Percentiles rank a stretch among this genome's conserved stretches.
phyloP scores from a whole-genome alignment of 2,797 vertebrate species.

The Lepus townsendii region DNA sequence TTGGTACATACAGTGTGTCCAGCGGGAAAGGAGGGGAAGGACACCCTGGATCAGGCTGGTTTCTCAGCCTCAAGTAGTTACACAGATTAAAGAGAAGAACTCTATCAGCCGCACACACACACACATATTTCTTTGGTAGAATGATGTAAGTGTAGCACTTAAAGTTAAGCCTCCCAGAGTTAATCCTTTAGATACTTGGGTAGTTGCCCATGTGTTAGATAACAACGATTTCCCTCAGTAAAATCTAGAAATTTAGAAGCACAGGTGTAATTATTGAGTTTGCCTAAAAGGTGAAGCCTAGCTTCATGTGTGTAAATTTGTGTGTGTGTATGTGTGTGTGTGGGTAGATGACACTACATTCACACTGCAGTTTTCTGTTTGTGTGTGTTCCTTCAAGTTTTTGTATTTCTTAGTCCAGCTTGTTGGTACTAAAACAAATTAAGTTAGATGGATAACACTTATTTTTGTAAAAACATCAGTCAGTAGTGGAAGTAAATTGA shows the following conservation, averaged over 20 bases:
- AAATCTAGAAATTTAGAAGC: constrained; percentile 25
- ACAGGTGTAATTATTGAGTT: constrained; percentile 39
- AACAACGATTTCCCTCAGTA: not conserved
- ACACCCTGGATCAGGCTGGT: constrained; percentile 5
- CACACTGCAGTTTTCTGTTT: constrained; percentile 13
- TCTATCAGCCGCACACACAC: not conserved
- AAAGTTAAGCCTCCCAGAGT: constrained; percentile 64
- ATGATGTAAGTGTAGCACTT: not conserved
- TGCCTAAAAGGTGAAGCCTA: not conserved
- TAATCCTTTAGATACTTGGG: constrained; percentile 62
- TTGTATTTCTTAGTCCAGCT: constrained; percentile 55
- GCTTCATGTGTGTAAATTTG: not conserved
- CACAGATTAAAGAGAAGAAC: constrained; percentile 50
- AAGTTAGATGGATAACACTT: constrained; percentile 74
- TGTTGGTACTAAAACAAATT: constrained; percentile 80
- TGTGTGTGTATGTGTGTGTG: not conserved
- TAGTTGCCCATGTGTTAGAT: constrained; percentile 34
- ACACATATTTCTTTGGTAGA: constrained; percentile 51
- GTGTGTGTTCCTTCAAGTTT: constrained; percentile 7
- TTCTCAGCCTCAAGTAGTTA: constrained; percentile 57
- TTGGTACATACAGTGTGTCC: constrained; percentile 80
- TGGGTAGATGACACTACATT: not conserved
- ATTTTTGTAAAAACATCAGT: constrained; percentile 75
- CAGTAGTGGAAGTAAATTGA: constrained; percentile 76
- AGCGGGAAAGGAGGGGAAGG: constrained; percentile 54